Evolutionary conservation across 2,888 invertebrate genomes (phyloP).

Genomic region (Pristionchus japonicus): DNA sequence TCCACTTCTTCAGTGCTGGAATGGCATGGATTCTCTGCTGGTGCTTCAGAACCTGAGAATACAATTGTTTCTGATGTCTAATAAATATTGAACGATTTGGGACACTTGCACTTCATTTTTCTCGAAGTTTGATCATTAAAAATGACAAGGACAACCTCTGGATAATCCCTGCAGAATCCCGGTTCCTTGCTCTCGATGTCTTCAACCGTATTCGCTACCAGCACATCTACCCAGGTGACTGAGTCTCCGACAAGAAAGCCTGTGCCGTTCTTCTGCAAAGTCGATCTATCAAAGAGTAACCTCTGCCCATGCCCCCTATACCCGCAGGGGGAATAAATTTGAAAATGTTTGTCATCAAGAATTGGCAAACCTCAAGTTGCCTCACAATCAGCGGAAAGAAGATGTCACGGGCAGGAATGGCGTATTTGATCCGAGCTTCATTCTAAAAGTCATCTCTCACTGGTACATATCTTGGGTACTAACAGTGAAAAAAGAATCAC

Average conservation of each 20-base stretch:
- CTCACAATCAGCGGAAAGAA: not conserved
- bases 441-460: not conserved
- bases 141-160: not conserved
- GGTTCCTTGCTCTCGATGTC: not conserved
- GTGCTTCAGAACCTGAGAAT: constrained; percentile 45
- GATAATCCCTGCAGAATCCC: not conserved
- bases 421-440: not conserved
- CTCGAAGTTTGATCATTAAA: no score
- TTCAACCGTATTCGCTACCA: not conserved
- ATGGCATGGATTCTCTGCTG: constrained; percentile 64
- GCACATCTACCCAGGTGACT: constrained; percentile 17
- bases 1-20: constrained; percentile 64
- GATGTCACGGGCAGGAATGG: not conserved
- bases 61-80: no score
- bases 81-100: no score
- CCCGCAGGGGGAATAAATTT: no score
- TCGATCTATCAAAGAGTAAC: no score
- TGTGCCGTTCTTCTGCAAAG: constrained; percentile 1
- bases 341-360: not conserved
- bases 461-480: no score
- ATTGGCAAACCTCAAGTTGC: not conserved
- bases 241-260: not conserved
- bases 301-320: no score
- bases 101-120: no score
- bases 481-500: no score